A percentile compares a stretch with the other conserved stretches of the same genome.
Conservation (phyloP, 2,888 invertebrate species). For the Chydorus sphaericus region DNA sequence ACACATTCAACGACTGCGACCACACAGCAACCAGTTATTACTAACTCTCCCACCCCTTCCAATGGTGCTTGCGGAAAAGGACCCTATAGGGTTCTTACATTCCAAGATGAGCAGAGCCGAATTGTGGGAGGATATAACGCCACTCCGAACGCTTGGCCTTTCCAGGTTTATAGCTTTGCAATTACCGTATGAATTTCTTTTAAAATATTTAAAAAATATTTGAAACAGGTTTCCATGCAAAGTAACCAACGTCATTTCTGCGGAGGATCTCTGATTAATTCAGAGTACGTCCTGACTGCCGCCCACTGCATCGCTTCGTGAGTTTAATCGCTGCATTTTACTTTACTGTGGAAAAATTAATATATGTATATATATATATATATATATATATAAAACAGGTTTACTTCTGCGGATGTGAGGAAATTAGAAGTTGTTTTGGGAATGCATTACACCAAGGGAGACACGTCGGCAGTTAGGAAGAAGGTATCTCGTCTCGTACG, state of each 20-base stretch:
- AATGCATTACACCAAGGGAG: slow-evolving; percentile 47
- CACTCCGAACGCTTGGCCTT: slow-evolving; percentile 67
- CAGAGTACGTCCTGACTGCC: slow-evolving; percentile 60
- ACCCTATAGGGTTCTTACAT: slow-evolving; percentile 38
- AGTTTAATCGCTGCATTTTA: slow-evolving; percentile 29
- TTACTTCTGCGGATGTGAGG: slow-evolving; percentile 12
- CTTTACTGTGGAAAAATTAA: background rate
- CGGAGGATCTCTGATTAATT: slow-evolving; percentile 70
- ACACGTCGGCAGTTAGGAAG: slow-evolving; percentile 60
- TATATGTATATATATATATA: too few relatives aligned
- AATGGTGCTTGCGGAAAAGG: slow-evolving; percentile 16
- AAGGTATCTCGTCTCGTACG: slow-evolving; percentile 69
- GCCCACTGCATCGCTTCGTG: slow-evolving; percentile 83
- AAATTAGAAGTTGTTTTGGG: slow-evolving; percentile 10
- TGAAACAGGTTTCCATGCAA: slow-evolving; percentile 50
- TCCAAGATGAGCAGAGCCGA: slow-evolving; percentile 62
- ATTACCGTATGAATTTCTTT: too few relatives aligned
- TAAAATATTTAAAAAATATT: slow-evolving; percentile 2
- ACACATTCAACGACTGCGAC: background rate
- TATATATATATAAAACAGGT: too few relatives aligned
- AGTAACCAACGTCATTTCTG: slow-evolving; percentile 74
- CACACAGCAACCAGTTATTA: slow-evolving; percentile 12
- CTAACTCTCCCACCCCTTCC: slow-evolving; percentile 11
- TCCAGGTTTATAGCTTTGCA: too few relatives aligned
- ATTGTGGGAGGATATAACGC: slow-evolving; percentile 75